Evolutionary conservation across 2,888 invertebrate genomes (phyloP), one percentile per base, ranked within the genome.

Genomic region (Epinotia brunnichana): DNA sequence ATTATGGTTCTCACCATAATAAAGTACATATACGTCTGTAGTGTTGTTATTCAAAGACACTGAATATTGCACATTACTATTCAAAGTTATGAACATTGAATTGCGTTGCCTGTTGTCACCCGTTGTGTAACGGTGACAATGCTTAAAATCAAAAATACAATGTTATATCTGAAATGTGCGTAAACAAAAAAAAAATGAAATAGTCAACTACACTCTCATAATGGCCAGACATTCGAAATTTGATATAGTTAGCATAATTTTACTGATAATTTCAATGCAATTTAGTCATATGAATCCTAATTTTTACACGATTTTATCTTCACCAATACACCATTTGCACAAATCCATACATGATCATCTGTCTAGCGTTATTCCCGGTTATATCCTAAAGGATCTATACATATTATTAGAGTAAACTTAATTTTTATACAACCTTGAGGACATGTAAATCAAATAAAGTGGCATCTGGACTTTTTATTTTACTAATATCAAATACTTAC

Each of bases 211-310:
- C 48, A 48, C 48, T 44, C 41, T 41, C 15, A 44, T 44, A 15
- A 44, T n/a, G 19, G 60, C 41, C 60, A 41, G 60, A 44, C 19
- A 21, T 15, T 68, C 60, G 48, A 21, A 21, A 53, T 51, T 39
- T 15, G 29, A 19, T 41, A 39, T 21, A 57, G 51, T 19, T 10
- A 59, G 17, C 63, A 59, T 53, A 64, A 53, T 48, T 59, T 59
- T 59, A 70, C 51, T 60, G 64, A 60, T 53, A 71, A 71, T 29
- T 71, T 67, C 54, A 67, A 67, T 54, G 60, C 29, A 44, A 54
- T 71, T 61, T 19, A 54, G 24, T 17, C 39, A 54, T 57, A 66
- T n/a, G 24, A 60, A 66, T 60, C 24, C 66, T 71, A 60, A 54
- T 66, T 71, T 71, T 54, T 71, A 71, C 71, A 71, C 53, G 19